These are phyloP conservation scores for Mya arenaria DNA, from an alignment of 1,140 invertebrate species.

Conservation along the genomic window DNA sequence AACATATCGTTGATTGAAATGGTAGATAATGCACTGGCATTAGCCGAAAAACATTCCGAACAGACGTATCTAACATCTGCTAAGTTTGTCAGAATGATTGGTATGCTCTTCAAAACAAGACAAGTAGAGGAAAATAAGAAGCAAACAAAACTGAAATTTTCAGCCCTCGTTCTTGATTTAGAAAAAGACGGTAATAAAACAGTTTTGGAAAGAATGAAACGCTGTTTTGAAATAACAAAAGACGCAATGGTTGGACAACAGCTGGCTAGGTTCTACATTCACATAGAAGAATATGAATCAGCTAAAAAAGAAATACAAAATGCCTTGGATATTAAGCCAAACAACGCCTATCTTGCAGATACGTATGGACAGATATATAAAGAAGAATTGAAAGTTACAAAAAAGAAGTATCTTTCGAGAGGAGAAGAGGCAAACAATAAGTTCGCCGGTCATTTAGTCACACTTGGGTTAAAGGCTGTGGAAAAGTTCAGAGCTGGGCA, in stretches of 20 bases:
- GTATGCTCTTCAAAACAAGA: constrained; percentile 8
- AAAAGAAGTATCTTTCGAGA: neutral
- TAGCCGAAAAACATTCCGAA: neutral
- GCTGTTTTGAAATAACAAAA: neutral
- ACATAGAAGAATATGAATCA: neutral
- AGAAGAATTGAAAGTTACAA: neutral
- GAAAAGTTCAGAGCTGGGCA: neutral
- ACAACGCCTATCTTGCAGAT: constrained; percentile 15
- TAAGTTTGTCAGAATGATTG: neutral
- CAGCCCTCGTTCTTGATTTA: neutral
- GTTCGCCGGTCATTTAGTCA: neutral
- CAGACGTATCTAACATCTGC: neutral
- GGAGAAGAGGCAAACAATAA: neutral
- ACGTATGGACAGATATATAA: constrained; percentile 18
- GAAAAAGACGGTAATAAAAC: neutral
- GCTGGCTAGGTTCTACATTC: neutral
- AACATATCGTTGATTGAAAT: neutral
- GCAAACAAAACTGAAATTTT: neutral
- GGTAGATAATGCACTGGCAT: neutral
- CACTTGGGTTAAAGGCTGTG: too few species aligned
- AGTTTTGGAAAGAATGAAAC: neutral
- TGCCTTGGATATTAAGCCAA: neutral
- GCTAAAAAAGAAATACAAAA: neutral
- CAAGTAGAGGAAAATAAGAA: neutral
- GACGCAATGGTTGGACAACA: constrained; percentile 32